Evolutionary conservation across 2,797 vertebrate genomes (phyloP).

Genomic region (Crenuchus spilurus): DNA sequence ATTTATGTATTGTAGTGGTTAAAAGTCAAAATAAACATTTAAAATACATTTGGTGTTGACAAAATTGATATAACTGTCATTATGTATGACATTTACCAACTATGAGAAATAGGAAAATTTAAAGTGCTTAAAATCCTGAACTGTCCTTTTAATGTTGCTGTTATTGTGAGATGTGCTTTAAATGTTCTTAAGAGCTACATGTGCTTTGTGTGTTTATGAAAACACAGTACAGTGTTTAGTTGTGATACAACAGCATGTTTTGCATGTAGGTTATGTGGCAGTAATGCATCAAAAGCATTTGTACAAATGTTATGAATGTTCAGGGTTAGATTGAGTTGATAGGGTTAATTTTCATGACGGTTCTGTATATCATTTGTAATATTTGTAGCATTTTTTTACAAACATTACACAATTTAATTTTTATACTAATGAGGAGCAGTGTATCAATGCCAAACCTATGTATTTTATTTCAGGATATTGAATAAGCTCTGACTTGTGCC

Average conservation of each 20-base stretch:
- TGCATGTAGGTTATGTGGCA: slow-evolving; percentile 2
- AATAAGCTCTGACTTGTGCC: neutral
- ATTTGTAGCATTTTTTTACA: slow-evolving; percentile 9
- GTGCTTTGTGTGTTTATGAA: neutral
- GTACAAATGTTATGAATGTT: slow-evolving; percentile 16
- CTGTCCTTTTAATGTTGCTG: slow-evolving; percentile 34
- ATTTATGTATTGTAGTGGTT: too few relatives aligned
- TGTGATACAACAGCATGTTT: neutral
- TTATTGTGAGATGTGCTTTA: neutral
- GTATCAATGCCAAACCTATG: neutral
- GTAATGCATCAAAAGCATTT: neutral
- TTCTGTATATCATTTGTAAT: neutral
- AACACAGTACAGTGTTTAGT: neutral
- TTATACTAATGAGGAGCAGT: too few relatives aligned
- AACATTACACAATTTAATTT: neutral
- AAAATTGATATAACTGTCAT: too few relatives aligned
- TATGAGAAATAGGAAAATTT: too few relatives aligned
- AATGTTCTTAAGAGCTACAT: neutral
- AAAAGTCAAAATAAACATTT: too few relatives aligned
- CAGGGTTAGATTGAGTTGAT: too few relatives aligned
- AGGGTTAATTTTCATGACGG: neutral
- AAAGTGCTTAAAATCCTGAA: slow-evolving; percentile 12
- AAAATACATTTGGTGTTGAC: too few relatives aligned
- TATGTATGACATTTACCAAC: too few relatives aligned
- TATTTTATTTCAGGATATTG: neutral